Evolutionary conservation across 2,888 invertebrate species (phyloP).

Genomic region (Chromoteleia sp.): DNA sequence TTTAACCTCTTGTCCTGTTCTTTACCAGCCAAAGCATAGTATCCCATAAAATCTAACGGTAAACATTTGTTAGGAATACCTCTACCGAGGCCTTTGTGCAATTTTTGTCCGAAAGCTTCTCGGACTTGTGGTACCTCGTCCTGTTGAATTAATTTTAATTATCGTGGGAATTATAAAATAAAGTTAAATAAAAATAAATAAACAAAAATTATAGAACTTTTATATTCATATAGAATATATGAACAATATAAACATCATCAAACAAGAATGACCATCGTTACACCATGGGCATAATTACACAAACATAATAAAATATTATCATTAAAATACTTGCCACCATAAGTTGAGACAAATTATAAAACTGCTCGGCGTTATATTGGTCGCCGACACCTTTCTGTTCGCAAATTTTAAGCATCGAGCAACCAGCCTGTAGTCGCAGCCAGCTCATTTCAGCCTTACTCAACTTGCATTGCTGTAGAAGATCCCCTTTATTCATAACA

Average conservation of each 20-base stretch:
- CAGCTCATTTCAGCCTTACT: slow-evolving; percentile 97
- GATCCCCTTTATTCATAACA: slow-evolving; percentile 95
- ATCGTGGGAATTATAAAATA: too few species aligned
- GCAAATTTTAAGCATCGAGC: slow-evolving; percentile 98
- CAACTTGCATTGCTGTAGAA: slow-evolving; percentile 90
- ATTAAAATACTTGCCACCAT: slow-evolving; percentile 89
- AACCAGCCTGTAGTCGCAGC: slow-evolving; percentile 95
- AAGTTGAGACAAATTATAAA: slow-evolving; percentile 95
- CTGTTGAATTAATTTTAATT: too few species aligned
- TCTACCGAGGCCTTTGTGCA: slow-evolving; percentile 94
- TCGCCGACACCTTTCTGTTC: slow-evolving; percentile 98
- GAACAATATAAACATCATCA: too few species aligned
- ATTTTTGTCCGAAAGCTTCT: slow-evolving; percentile 94
- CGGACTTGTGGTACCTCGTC: slow-evolving; percentile 94
- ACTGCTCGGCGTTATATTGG: slow-evolving; percentile 97
- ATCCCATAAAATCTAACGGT: slow-evolving; percentile 98
- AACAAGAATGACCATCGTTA: too few species aligned
- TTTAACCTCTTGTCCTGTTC: slow-evolving; percentile 93
- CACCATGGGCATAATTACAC: too few species aligned
- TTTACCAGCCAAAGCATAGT: slow-evolving; percentile 95
- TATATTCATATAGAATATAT: too few species aligned
- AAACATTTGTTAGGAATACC: slow-evolving; percentile 95
- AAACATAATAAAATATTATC: slow-evolving; percentile 5
- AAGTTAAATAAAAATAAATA: too few species aligned
- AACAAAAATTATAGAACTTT: too few species aligned